These are phyloP conservation scores for Acridotheres tristis DNA, from an alignment of 2,797 vertebrate genomes.

Conservation along the genomic window DNA sequence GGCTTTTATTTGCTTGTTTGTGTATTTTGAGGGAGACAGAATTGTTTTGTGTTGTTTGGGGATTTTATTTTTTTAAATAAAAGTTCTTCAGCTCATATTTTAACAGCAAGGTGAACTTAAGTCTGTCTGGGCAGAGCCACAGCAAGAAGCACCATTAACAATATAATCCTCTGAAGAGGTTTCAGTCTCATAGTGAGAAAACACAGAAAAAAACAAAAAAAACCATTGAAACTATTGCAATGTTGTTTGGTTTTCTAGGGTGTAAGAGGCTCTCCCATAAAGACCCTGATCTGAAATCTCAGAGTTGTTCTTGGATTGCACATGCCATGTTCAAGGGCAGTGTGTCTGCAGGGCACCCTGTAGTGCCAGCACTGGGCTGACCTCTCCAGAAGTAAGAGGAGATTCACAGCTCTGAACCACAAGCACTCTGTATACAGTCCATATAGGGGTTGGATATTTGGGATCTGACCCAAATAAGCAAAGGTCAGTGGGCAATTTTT, in stretches of 20 bases:
- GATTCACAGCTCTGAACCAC: not conserved
- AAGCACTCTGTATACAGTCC: not conserved
- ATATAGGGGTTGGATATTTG: not conserved
- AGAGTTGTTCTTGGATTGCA: not conserved
- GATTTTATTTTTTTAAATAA: not conserved
- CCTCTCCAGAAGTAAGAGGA: not conserved
- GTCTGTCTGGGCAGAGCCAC: not conserved
- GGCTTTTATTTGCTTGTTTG: not conserved
- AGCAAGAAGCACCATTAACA: not conserved
- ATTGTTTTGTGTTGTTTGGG: not conserved
- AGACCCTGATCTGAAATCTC: not conserved
- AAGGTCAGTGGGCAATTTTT: not conserved
- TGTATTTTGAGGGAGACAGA: too few relatives aligned
- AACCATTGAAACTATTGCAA: not conserved
- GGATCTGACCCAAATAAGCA: not conserved
- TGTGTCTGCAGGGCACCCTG: not conserved
- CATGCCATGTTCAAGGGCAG: not conserved
- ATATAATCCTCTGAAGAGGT: not conserved
- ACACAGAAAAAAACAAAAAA: not conserved
- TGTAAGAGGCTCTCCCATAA: not conserved
- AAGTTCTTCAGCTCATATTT: not conserved
- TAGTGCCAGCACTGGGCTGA: not conserved
- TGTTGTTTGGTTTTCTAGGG: not conserved
- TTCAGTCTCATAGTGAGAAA: not conserved
- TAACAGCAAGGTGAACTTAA: conserved; percentile 7